phyloP scores from a whole-genome alignment of 2,113 vertebrate genomes.

The Bagarius yarrelli region DNA sequence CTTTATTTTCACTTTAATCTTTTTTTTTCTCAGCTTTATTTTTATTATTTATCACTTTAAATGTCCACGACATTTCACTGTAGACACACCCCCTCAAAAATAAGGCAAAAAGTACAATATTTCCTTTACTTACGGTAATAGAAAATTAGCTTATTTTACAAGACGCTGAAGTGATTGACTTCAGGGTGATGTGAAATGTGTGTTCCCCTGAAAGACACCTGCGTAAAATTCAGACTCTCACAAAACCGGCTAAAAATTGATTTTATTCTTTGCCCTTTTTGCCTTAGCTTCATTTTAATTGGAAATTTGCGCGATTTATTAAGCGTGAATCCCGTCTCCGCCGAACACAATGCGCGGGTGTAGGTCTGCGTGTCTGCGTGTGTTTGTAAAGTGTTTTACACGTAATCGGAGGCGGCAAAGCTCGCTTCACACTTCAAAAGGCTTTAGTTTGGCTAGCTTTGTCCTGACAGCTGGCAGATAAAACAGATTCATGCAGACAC shows the following conservation, averaged over 20 bases:
- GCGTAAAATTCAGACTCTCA: not conserved
- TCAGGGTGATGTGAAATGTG: not conserved
- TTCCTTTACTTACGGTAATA: not conserved
- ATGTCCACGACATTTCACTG: not conserved
- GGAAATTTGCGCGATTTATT: conserved; percentile 22
- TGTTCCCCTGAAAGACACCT: not conserved
- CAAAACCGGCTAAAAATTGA: conserved; percentile 22
- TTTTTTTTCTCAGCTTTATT: too few relatives aligned
- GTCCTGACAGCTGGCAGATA: conserved; percentile 60
- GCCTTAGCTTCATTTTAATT: conserved; percentile 24
- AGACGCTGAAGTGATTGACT: not conserved
- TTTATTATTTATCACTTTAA: too few relatives aligned
- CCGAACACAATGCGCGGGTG: conserved; percentile 4
- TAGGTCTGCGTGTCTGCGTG: conserved; percentile 29
- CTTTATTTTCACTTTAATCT: too few relatives aligned
- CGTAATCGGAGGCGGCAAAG: conserved; percentile 52
- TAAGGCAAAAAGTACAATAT: not conserved
- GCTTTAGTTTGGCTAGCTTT: conserved; percentile 58
- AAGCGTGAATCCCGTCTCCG: conserved; percentile 47
- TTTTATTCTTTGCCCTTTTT: conserved; percentile 28
- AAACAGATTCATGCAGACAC: conserved; percentile 56
- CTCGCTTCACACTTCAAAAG: conserved; percentile 65
- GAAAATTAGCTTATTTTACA: not conserved
- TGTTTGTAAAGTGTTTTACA: conserved; percentile 46
- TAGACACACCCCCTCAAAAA: not conserved